Evolutionary conservation across 2,113 vertebrate species (phyloP).

Genomic region (Psilopsiagon aurifrons): DNA sequence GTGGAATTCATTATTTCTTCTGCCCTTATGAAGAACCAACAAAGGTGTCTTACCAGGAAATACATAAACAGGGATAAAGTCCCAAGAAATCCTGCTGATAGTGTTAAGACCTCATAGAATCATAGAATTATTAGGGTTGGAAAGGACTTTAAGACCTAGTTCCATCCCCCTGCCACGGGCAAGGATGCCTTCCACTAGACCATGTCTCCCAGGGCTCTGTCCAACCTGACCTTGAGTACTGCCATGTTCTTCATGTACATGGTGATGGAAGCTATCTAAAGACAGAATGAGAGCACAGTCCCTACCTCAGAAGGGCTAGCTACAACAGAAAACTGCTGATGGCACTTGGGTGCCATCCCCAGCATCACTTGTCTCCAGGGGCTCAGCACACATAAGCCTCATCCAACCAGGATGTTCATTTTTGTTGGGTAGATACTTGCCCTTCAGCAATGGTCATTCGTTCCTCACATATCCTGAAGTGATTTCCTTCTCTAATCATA

Average conservation of each 20-base stretch:
- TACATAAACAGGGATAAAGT: not conserved
- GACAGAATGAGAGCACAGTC: not conserved
- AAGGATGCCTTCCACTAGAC: not conserved
- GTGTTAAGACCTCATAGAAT: not conserved
- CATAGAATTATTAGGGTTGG: not conserved
- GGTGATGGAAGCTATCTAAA: not conserved
- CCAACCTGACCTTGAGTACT: not conserved
- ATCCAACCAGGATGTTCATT: not conserved
- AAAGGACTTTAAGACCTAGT: not conserved
- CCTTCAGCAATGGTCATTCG: not conserved
- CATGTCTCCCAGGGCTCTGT: not conserved
- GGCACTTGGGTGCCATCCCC: not conserved
- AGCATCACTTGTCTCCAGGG: not conserved
- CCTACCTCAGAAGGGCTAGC: not conserved
- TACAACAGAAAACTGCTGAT: not conserved
- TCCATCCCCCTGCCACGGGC: not conserved
- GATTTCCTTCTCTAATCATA: constrained; percentile 15
- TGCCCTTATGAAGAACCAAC: rapidly evolving
- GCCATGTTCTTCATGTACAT: not conserved
- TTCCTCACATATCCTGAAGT: not conserved
- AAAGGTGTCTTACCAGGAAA: not conserved
- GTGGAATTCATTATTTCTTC: not conserved
- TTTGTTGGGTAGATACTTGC: not conserved
- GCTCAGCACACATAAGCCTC: not conserved
- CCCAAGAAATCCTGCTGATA: not conserved